phyloP scores from a whole-genome alignment of 2,797 vertebrate species.

The Australoheros facetus region DNA sequence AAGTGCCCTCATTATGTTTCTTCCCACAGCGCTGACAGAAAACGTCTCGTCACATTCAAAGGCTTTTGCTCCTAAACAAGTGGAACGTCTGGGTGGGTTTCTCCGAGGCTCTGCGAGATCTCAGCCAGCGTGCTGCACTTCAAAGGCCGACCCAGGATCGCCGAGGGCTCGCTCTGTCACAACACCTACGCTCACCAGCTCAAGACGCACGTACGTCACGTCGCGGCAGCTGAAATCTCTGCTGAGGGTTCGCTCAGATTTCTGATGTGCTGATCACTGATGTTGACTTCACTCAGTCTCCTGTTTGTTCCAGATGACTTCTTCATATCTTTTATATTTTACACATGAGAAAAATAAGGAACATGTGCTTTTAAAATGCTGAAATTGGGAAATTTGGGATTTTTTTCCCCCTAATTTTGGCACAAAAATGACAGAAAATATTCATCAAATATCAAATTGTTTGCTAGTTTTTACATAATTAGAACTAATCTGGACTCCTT shows the following conservation, averaged over 20 bases:
- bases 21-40: slow-evolving; percentile 3
- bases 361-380: too few species aligned
- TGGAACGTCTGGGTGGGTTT: background rate
- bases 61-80: background rate
- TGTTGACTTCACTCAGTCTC: background rate
- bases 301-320: background rate
- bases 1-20: background rate
- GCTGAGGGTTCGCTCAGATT: background rate
- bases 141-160: background rate
- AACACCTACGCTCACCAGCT: background rate
- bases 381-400: background rate
- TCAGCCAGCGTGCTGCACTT: background rate
- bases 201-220: background rate
- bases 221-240: background rate
- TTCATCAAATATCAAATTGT: background rate
- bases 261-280: background rate
- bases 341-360: background rate
- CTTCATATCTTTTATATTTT: background rate
- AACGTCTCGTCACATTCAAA: background rate
- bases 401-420: fast-evolving
- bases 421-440: background rate
- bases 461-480: background rate
- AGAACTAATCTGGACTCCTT: background rate
- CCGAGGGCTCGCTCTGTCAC: background rate
- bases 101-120: background rate